These are phyloP conservation scores for Tapera naevia DNA, from an alignment of 2,797 vertebrate genomes.

Conservation along the genomic window DNA sequence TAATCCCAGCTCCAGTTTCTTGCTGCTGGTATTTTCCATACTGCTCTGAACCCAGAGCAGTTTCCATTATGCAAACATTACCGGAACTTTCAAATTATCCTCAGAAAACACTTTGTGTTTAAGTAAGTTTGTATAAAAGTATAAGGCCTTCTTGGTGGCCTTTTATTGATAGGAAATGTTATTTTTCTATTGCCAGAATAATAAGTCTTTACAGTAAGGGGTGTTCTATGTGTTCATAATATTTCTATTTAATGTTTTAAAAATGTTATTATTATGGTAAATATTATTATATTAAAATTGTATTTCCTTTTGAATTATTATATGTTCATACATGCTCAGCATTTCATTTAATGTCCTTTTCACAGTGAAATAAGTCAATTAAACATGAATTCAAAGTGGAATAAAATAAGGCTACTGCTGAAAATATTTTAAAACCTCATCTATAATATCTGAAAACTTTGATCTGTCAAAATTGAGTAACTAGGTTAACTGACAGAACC, in stretches of 20 bases:
- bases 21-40: neutral
- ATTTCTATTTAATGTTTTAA: neutral
- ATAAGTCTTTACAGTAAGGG: neutral
- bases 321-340: neutral
- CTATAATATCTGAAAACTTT: neutral
- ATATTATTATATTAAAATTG: neutral
- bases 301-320: neutral
- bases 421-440: neutral
- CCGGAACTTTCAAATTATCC: neutral
- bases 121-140: neutral
- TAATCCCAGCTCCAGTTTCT: neutral
- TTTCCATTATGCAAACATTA: neutral
- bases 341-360: neutral
- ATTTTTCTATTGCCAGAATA: neutral
- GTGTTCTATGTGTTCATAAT: neutral
- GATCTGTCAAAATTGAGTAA: neutral
- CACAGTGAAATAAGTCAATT: neutral
- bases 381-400: neutral
- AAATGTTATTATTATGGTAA: no score
- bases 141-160: neutral
- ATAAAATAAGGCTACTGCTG: neutral
- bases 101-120: neutral
- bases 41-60: neutral
- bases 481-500: neutral
- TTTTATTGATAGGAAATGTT: neutral